A percentile compares a stretch with the other conserved stretches of the same genome.
These are phyloP conservation scores for Polyodon spathula DNA, from an alignment of 2,113 vertebrate species.

Conservation along the genomic window DNA sequence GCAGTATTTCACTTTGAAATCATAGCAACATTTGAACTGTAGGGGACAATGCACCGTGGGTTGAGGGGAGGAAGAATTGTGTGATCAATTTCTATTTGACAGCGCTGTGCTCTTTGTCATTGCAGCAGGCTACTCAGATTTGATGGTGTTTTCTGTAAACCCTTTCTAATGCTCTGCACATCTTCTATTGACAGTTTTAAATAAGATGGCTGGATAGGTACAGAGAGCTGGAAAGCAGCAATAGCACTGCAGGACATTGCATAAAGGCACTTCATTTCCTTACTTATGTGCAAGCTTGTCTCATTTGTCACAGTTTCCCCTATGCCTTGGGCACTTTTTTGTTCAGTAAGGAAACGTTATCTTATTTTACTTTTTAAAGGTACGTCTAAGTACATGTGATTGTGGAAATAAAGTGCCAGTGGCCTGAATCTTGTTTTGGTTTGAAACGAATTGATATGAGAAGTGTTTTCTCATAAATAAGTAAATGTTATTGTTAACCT, in stretches of 20 bases:
- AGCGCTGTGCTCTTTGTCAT: background rate
- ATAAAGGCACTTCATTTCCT: conserved; percentile 4
- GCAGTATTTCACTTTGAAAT: no score
- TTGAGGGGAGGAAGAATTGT: background rate
- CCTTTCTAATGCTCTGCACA: background rate
- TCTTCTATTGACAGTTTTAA: conserved; percentile 14
- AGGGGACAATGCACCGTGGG: background rate
- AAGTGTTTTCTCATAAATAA: no score
- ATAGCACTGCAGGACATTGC: background rate
- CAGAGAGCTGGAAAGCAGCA: background rate
- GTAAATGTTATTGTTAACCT: no score
- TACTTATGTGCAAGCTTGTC: background rate
- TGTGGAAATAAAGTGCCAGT: no score
- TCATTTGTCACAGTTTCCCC: background rate
- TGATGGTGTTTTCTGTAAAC: background rate
- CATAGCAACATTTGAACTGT: background rate
- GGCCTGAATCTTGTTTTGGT: no score
- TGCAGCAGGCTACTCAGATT: background rate
- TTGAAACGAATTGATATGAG: no score
- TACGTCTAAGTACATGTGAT: no score
- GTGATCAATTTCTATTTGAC: background rate
- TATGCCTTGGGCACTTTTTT: background rate
- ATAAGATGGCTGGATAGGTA: background rate
- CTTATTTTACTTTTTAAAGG: no score
- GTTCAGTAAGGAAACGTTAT: background rate